Conservation (phyloP, 2,797 vertebrate genomes). For the Eulemur rubriventer region DNA sequence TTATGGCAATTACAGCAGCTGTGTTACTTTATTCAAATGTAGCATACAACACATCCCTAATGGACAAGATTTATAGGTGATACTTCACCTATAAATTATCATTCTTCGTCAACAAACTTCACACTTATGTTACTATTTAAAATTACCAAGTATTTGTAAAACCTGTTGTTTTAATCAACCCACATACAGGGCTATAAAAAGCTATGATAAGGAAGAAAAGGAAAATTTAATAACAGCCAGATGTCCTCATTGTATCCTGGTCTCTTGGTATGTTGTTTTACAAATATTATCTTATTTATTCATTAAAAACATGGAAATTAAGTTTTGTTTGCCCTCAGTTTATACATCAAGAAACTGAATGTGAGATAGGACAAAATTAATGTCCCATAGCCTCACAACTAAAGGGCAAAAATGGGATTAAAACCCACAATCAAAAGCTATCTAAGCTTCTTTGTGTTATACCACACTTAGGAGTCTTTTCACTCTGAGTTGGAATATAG, state of each 20-base stretch:
- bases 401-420: not conserved
- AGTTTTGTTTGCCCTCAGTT: not conserved
- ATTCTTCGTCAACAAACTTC: not conserved
- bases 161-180: not conserved
- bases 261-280: not conserved
- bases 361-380: not conserved
- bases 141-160: not conserved
- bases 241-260: not conserved
- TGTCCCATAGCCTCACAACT: not conserved
- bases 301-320: not conserved
- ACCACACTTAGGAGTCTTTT: not conserved
- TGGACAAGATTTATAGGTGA: not conserved
- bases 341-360: not conserved
- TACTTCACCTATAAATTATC: not conserved
- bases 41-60: not conserved
- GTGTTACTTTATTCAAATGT: not conserved
- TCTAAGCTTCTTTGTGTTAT: not conserved
- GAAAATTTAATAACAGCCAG: not conserved
- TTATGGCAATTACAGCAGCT: not conserved
- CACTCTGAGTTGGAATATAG: not conserved
- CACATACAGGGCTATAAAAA: not conserved
- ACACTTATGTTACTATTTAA: not conserved
- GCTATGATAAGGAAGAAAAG: not conserved
- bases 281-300: not conserved
- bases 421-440: not conserved